Evolutionary conservation across 2,113 vertebrate species (phyloP), one percentile per base, ranked within the genome.

Genomic region (Cynoglossus semilaevis): DNA sequence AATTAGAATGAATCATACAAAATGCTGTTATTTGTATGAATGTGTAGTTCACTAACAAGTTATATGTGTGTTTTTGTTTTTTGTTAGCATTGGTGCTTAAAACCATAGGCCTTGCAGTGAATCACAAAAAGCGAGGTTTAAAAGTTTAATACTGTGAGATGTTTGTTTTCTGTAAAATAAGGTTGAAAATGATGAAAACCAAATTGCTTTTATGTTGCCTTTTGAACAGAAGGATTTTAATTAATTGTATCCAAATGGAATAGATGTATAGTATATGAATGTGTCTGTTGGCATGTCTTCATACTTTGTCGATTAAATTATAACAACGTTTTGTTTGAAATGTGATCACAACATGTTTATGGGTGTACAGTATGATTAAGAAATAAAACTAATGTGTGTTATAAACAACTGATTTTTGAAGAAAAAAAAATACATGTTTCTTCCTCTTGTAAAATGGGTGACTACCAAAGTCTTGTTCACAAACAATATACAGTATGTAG

Each of bases 291-390:
- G 77, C 73, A 85, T 81, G 77, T 73, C 76, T 60, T 64, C 48
- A 68, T 71, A 51, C 44, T 70, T 58, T 79, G 58, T 67, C 17
- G 47, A 41, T 80, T 71, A 56, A 84, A 78, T 79, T 80, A 76
- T 67, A 75, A 81, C 81, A 58, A n/a, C 75, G 9, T 75, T 67
- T 77, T 76, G 60, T 83, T 83, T 80, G 76, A 62, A 67, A 46
- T 80, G 75, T 85, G 56, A 82, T 67, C 62, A 71, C 63, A 38
- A 74, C 72, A 72, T 74, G 66, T 66, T 80, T 77, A 67, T 80
- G 62, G 73, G 65, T 88, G 83, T 87, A 87, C 83, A 85, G 65
- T 84, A 83, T 84, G 67, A 85, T 75, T 74, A 70, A 76, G 12
- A 77, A 86, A 80, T 79, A 82, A 86, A 85, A 79, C 51, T 51